Base-by-base conservation (phyloP, 2,888 invertebrate genomes). In the Hoplodrina ambigua region DNA sequence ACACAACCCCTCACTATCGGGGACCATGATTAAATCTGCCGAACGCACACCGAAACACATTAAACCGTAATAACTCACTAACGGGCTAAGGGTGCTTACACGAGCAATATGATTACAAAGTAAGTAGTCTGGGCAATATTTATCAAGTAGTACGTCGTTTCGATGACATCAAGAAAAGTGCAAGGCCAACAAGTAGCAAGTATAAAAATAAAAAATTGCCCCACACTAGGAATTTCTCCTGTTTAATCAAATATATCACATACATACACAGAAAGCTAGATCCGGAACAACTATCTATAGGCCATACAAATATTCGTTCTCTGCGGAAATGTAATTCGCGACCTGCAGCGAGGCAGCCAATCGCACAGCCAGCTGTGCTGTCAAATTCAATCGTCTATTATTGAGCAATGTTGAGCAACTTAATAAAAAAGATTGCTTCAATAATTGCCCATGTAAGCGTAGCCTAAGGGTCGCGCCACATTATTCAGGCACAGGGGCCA, bases 381-480 rank as follows among this genome's bases (percentile, higher is more conserved):
- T 2, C 25, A 25, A 25, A 25, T 25, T 25, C 25, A 25, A 25
- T 25, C 25, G 25, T 25, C 50, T 6, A 50, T 44, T 44, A 44
- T 15, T 17, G 6, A 46, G 46, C 46, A 46, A 46, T 46, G 17
- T 46, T 6, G 46, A 46, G 17, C 46, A 46, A 46, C 11, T 10
- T 50, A 8, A 50, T n/a, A 50, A 50, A 20, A 1, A 11, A 50
- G 19, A 50, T 19, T 20, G 19, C 50, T 50, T 10, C 19, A 50
- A 19, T 50, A 50, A 50, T 19, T 46, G n/a, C 0, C 17, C 25
- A 7, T 52, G 50, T 72, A 52, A 15, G 0, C 50, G 2, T 8
- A 67, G 71, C 75, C 55, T 72, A 56, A 75, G 77, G 83, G 77
- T 80, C 63, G 57, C 20, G 37, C 25, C 50, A 69, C 71, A 81